phyloP scores from a whole-genome alignment of 2,888 invertebrate species.

The Erebia epiphron region DNA sequence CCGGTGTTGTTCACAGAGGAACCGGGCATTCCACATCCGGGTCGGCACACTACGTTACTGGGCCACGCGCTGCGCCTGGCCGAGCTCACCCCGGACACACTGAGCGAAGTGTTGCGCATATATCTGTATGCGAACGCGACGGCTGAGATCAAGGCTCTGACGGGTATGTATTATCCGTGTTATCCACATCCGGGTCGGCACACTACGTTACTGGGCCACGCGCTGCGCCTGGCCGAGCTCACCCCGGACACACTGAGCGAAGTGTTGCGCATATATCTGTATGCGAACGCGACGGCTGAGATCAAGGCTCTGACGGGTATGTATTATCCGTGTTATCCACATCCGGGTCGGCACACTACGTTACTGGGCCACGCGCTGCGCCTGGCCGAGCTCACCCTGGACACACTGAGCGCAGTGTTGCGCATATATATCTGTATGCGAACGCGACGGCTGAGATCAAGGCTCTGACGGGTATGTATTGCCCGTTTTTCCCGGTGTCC shows the following conservation, averaged over 20 bases:
- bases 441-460: slow-evolving; percentile 94
- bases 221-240: slow-evolving; percentile 95
- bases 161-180: slow-evolving; percentile 67
- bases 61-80: slow-evolving; percentile 96
- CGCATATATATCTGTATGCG: slow-evolving; percentile 95
- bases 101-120: slow-evolving; percentile 95
- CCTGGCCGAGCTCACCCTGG: slow-evolving; percentile 95
- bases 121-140: slow-evolving; percentile 95
- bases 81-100: slow-evolving; percentile 95
- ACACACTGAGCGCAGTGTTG: slow-evolving; percentile 95
- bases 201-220: slow-evolving; percentile 95
- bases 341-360: slow-evolving; percentile 94
- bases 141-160: slow-evolving; percentile 91
- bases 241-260: slow-evolving; percentile 96
- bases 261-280: slow-evolving; percentile 94
- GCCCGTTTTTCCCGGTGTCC: not conserved
- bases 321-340: slow-evolving; percentile 49
- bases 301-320: slow-evolving; percentile 89
- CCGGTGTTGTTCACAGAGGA: slow-evolving; percentile 83
- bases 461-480: slow-evolving; percentile 84
- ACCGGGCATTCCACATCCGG: slow-evolving; percentile 95
- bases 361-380: slow-evolving; percentile 94
- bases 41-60: slow-evolving; percentile 93
- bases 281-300: slow-evolving; percentile 94
- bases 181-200: slow-evolving; percentile 94